Evolutionary conservation across 2,888 invertebrate species (phyloP).

Genomic region (Sarcophaga variegata): DNA sequence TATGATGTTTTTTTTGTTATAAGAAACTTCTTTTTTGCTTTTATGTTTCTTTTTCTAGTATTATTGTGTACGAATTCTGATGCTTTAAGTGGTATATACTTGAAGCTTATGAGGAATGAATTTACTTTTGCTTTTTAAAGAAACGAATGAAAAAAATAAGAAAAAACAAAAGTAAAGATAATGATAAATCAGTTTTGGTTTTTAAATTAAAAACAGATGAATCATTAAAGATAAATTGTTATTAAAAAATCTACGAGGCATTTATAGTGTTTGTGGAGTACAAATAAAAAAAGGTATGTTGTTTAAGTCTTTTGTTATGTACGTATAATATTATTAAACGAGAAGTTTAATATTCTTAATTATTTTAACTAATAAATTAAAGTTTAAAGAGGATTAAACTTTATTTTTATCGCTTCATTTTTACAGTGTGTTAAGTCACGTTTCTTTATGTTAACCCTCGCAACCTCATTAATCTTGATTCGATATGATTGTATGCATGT

Average conservation of each 20-base stretch:
- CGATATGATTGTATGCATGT: neutral
- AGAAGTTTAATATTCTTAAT: too few species aligned
- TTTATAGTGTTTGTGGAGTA: neutral
- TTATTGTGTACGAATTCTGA: neutral
- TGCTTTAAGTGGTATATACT: neutral
- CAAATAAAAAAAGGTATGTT: slow-evolving; percentile 3
- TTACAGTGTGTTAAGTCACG: too few species aligned
- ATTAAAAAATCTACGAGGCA: neutral
- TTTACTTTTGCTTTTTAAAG: slow-evolving; percentile 54
- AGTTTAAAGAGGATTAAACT: too few species aligned
- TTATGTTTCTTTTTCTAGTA: slow-evolving; percentile 17
- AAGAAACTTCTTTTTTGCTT: slow-evolving; percentile 24
- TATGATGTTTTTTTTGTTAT: slow-evolving; percentile 27
- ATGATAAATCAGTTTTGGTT: slow-evolving; percentile 12
- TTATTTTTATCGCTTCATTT: too few species aligned
- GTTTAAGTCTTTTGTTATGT: slow-evolving; percentile 51
- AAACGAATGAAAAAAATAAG: slow-evolving; percentile 28
- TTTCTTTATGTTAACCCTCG: too few species aligned
- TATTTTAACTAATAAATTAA: too few species aligned
- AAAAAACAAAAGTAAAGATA: neutral
- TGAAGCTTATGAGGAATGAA: neutral
- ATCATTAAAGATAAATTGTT: slow-evolving; percentile 17
- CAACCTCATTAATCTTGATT: neutral
- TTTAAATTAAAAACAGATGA: slow-evolving; percentile 26
- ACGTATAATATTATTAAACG: neutral